These are phyloP conservation scores for Cotesia glomerata DNA, from an alignment of 1,140 invertebrate species.

Conservation along the genomic window DNA sequence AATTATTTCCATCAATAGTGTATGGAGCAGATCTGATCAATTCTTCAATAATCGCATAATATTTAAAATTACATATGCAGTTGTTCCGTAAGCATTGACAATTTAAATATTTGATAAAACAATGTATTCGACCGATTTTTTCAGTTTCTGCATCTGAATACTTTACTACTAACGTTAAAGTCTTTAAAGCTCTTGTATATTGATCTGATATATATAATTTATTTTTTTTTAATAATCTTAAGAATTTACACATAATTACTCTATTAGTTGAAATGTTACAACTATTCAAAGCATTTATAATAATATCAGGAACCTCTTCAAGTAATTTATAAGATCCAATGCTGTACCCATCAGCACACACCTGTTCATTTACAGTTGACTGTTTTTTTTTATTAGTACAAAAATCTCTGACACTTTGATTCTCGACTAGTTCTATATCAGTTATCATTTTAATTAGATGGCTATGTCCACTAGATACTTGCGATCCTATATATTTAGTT, in stretches of 20 bases:
- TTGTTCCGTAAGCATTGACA: neutral
- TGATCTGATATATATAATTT: conserved; percentile 8
- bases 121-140: neutral
- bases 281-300: neutral
- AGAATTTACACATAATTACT: neutral
- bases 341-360: neutral
- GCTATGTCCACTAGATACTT: neutral
- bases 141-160: neutral
- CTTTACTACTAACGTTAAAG: neutral
- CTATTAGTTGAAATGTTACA: neutral
- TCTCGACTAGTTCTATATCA: neutral
- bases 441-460: conserved; percentile 11
- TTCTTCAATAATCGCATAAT: neutral
- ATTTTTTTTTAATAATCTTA: neutral
- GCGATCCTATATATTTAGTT: conserved; percentile 6
- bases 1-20: neutral
- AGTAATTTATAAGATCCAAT: neutral
- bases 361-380: neutral
- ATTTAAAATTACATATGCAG: neutral
- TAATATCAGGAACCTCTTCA: neutral
- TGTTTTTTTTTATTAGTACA: conserved; percentile 14
- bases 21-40: neutral
- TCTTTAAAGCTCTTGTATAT: neutral
- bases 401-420: neutral
- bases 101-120: conserved; percentile 5